Base-by-base conservation (phyloP, 2,888 invertebrate genomes). In the Liodrosophila aerea region DNA sequence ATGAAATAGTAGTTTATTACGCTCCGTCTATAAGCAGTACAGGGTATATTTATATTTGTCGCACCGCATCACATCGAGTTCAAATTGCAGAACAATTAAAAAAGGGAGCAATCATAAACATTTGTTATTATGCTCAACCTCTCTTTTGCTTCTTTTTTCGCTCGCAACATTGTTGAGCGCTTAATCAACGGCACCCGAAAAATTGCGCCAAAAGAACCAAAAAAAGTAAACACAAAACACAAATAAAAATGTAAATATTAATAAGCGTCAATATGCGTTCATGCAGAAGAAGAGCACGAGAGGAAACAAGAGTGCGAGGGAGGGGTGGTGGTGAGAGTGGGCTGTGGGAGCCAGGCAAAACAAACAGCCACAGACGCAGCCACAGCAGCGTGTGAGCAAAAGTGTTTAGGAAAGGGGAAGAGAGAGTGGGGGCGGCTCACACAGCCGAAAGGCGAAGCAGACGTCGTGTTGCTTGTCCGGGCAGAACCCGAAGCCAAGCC, bases 211-310 rank as follows among this genome's bases (percentile, higher is more conserved):
- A 8, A 22, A 43, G 29, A 37, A 53, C 39, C 62, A 40, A 16
- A 43, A 36, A 51, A 50, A 51, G 43, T 45, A 61, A 52, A 30
- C 62, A 33, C 43, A 54, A 51, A 59, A 62, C 30, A 58, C 74
- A 85, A 85, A 85, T 85, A 85, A 84, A 83, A 85, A 85, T 85
- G 85, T 85, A 83, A 85, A 85, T 83, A 85, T 82, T 82, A 83
- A 83, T 85, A 85, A 83, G 82, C 85, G 84, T 75, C 82, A 85
- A 83, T 80, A 85, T 80, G 80, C 80, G 69, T 64, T 78, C 66
- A 56, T 34, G 36, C 33, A 12, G 31, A 13, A 15, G 36, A 22
- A 13, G 27, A 31, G 8, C 15, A 11, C 13, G 4, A 3, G 27
- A 18, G 7, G 27, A 15, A 1, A 39, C 1, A 1, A 12, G 40